These are phyloP conservation scores for Bombus superbus DNA, from an alignment of 1,140 invertebrate genomes.

Conservation along the genomic window DNA sequence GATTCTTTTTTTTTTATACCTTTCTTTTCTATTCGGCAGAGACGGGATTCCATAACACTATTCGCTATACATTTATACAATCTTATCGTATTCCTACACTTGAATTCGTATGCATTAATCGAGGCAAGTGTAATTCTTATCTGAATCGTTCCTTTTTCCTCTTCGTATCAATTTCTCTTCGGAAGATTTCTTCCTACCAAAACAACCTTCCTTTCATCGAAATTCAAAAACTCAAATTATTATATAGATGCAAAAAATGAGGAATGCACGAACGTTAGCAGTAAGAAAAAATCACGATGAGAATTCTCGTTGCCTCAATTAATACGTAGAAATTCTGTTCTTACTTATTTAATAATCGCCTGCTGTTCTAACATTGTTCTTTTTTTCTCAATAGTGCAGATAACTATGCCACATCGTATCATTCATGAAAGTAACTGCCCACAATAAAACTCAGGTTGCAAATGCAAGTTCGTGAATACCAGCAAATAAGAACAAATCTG, in stretches of 20 bases:
- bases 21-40: constrained; percentile 71
- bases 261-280: constrained; percentile 13
- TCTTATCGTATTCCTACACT: constrained; percentile 67
- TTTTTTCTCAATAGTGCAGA: constrained; percentile 52
- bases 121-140: constrained; percentile 64
- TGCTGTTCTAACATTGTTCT: constrained; percentile 46
- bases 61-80: constrained; percentile 82
- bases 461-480: constrained; percentile 63
- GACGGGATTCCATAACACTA: constrained; percentile 74
- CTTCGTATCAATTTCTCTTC: not conserved
- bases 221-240: constrained; percentile 47
- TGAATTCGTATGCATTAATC: constrained; percentile 65
- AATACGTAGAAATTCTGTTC: constrained; percentile 64
- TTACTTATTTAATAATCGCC: constrained; percentile 63
- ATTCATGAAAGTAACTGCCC: constrained; percentile 60
- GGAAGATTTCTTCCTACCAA: constrained; percentile 4
- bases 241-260: constrained; percentile 15
- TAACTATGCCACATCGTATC: constrained; percentile 55
- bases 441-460: constrained; percentile 60
- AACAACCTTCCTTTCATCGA: constrained; percentile 19
- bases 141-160: constrained; percentile 51
- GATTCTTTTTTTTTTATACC: constrained; percentile 56
- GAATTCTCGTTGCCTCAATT: constrained; percentile 61
- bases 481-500: constrained; percentile 63
- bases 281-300: constrained; percentile 37